Evolutionary conservation across 2,797 vertebrate genomes (phyloP), one percentile per base, ranked within the genome.

Genomic region (Chanos chanos): DNA sequence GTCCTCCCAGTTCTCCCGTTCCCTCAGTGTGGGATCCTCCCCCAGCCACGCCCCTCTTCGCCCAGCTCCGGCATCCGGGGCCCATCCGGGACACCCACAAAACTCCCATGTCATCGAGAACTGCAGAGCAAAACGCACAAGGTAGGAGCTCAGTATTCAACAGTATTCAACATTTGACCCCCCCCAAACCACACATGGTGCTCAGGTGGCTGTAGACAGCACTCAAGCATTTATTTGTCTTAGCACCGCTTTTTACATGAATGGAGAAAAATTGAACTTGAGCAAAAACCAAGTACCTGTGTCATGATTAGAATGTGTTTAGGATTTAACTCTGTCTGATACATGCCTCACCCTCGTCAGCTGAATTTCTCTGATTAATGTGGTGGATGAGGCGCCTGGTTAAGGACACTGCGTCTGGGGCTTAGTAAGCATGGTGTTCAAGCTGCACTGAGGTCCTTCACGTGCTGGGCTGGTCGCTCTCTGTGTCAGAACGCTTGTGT

Each of bases 11-110:
- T 77, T 31, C 77, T 87, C 81, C 66, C 83, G 78, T 47, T 85
- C 86, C 53, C 81, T 79, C 70, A 89, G 85, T 7, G 81, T 81
- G 76, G 85, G 78, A 21, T 88, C 83, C 18, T 89, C 89, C 63
- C 88, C 89, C 66, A 86, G 72, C 78, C 85, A 74, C 68, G 62
- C n/a, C 6, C 71, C 69, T 18, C 72, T 36, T 22, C 77, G 30
- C 33, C 67, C 72, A 27, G 40, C 66, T 7, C 72, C 59, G 19
- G 53, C 44, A 61, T 75, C 57, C 47, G 77, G 80, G 55, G 50
- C 28, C 44, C 70, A 25, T 73, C 75, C 71, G 70, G 50, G 70
- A 27, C 82, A 75, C 79, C 81, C 36, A 12, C 78, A 68, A 1
- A 77, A 74, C 53, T 74, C 79, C 16, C 81, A 81, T 31, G 75